A percentile compares a stretch with the other conserved stretches of the same genome.
Conservation (phyloP, 2,797 vertebrate species). For the Spinus pinus region DNA sequence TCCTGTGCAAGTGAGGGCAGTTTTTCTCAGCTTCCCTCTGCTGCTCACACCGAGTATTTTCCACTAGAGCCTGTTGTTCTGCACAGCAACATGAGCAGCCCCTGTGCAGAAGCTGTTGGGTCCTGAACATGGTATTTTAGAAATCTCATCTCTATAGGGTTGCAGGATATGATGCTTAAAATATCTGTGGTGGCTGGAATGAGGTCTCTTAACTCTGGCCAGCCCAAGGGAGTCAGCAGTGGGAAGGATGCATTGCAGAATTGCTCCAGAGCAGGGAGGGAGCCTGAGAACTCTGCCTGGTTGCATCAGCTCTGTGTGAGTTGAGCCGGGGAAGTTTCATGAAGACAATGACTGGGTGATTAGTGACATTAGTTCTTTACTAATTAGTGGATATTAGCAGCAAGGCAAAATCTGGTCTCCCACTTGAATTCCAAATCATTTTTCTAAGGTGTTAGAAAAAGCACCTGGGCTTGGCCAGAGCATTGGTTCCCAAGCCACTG, state of each 20-base stretch:
- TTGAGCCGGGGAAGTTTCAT: not conserved
- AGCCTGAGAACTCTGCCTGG: not conserved
- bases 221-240: not conserved
- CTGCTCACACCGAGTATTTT: not conserved
- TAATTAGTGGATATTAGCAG: not conserved
- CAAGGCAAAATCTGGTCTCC: not conserved
- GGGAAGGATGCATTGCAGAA: not conserved
- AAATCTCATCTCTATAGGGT: not conserved
- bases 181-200: not conserved
- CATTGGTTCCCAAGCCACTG: not conserved
- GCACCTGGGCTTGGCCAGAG: rapidly evolving
- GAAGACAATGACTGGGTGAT: not conserved
- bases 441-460: not conserved
- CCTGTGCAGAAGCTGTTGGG: not conserved
- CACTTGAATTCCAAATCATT: not conserved
- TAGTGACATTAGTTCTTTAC: not conserved
- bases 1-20: not conserved
- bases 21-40: not conserved
- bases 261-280: not conserved
- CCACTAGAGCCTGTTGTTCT: not conserved
- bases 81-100: rapidly evolving
- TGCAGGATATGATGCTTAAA: not conserved
- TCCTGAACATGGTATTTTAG: not conserved
- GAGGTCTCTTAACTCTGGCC: not conserved
- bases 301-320: rapidly evolving